Evolutionary conservation across 2,888 invertebrate genomes (phyloP).

Genomic region (Stenoptilia bipunctidactyla): DNA sequence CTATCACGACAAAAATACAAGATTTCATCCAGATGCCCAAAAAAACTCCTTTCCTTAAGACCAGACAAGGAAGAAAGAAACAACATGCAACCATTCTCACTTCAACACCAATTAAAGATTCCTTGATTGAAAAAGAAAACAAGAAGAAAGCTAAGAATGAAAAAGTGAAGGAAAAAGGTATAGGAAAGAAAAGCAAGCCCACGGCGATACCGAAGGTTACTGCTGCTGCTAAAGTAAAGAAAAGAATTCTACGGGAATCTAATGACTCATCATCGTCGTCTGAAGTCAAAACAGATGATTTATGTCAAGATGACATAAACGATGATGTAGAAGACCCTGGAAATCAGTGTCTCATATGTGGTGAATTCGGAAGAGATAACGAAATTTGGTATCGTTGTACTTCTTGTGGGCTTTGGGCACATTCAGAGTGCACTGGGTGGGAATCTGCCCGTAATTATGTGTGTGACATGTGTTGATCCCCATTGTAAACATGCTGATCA

Average conservation of each 20-base stretch:
- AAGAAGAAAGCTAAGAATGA: conserved; percentile 14
- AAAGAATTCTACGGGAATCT: conserved; percentile 17
- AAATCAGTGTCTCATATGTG: conserved; percentile 19
- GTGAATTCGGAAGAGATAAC: conserved; percentile 19
- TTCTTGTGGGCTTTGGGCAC: conserved; percentile 12
- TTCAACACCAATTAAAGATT: conserved; percentile 16
- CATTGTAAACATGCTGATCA: conserved; percentile 15
- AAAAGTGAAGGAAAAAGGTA: conserved; percentile 12
- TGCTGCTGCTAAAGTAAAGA: conserved; percentile 13
- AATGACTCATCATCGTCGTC: conserved; percentile 10
- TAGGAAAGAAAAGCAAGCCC: conserved; percentile 15
- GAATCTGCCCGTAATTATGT: conserved; percentile 10
- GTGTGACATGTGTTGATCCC: conserved; percentile 14
- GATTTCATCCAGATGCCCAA: background rate
- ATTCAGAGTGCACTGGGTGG: conserved; percentile 10
- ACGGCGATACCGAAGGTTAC: conserved; percentile 3
- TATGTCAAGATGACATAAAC: conserved; percentile 13
- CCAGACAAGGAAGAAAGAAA: conserved; percentile 14
- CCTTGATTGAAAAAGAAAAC: conserved; percentile 15
- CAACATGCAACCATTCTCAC: conserved; percentile 17
- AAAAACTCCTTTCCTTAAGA: conserved; percentile 10
- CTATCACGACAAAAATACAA: too few relatives aligned
- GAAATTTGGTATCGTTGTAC: conserved; percentile 20
- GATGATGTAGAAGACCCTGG: conserved; percentile 15
- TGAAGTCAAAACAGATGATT: conserved; percentile 9